Evolutionary conservation across 2,888 invertebrate genomes (phyloP), one percentile per base, ranked within the genome.

Genomic region (Dascillus cervinus): DNA sequence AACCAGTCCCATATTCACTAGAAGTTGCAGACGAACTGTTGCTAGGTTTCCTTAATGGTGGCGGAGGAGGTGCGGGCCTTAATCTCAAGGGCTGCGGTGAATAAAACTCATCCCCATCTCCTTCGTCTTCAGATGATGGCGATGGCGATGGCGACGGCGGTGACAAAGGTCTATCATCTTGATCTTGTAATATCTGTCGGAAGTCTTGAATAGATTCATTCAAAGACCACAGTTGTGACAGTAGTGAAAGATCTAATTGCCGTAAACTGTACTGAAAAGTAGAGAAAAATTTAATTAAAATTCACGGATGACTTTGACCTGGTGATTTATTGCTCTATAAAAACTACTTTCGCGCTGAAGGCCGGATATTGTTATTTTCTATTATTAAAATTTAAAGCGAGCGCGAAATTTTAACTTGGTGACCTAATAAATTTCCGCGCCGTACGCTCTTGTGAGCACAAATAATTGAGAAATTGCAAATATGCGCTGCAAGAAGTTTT

Each of bases 131-230:
- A 2, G 73, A 70, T 41, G 75, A 75, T 3, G 73, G 71, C 22
- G 71, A 67, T 17, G 67, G 59, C 13, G 71, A 60, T 15, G 73
- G 71, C 23, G 74, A 72, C 45, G 75, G 71, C 24, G 53, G 75
- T 62, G 44, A 74, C 64, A 58, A 46, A 10, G 62, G 55, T 11
- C 62, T 45, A 17, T 65, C 64, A 25, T 65, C 65, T 43, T 65
- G 58, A 41, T 73, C 74, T 48, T 75, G 74, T 37, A 81, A 62
- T 43, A 81, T 72, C 47, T 78, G 76, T 24, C 84, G 77, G 69
- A 88, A 90, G 45, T 91, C 86, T 52, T 90, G 88, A 62, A 92
- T 90, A 22, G 89, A 83, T 63, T 92, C 90, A 66, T 91, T 90
- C 29, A 94, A 72, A 1, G 88, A 82, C 89, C 91, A 90, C 43